Evolutionary conservation across 1,140 invertebrate genomes (phyloP), one percentile per base, ranked within the genome.

Genomic region (Heliconius nattereri): DNA sequence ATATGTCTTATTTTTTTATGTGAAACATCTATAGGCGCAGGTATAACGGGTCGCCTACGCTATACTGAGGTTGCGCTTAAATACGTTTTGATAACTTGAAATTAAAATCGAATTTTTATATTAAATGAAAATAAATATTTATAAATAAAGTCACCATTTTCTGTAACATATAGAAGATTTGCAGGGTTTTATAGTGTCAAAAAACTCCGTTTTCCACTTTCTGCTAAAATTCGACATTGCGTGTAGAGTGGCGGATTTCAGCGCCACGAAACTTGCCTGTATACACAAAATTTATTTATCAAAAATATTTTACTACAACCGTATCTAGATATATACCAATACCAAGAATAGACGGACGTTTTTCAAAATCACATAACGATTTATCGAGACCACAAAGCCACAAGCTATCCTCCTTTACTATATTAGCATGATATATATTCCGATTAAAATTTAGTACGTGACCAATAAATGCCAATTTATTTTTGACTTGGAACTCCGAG

Each of bases 401-500:
- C 60, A 66, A 9, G 26, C 60, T 29, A 26, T 29, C 29, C 60
- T 66, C 23, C 60, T 66, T 66, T 66, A 66, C 60, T 66, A 29
- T 66, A 66, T 66, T 66, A 66, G 60, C 60, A 66, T 66, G 60
- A 72, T 37, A 72, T 72, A 72, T 72, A 72, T 37, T 37, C n/a
- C 71, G 71, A 72, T 37, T 72, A 37, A 71, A 75, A 75, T 76
- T 73, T 76, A 75, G 76, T 72, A 80, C 71, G 72, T 66, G 71
- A 57, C 29, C 79, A 81, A 74, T 81, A 81, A 81, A 77, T 81
- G 79, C 76, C 79, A 81, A 76, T 81, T 81, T 77, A 81, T 81
- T 77, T 81, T 81, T 77, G 75, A 78, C 13, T 77, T 73, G 72
- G 60, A 74, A 78, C 79, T 78, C 71, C 60, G 74, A 76, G 60